A percentile compares a stretch with the other conserved stretches of the same genome.
Evolutionary conservation across 2,888 invertebrate species (phyloP).

Genomic region (Peribatodes rhomboidaria): DNA sequence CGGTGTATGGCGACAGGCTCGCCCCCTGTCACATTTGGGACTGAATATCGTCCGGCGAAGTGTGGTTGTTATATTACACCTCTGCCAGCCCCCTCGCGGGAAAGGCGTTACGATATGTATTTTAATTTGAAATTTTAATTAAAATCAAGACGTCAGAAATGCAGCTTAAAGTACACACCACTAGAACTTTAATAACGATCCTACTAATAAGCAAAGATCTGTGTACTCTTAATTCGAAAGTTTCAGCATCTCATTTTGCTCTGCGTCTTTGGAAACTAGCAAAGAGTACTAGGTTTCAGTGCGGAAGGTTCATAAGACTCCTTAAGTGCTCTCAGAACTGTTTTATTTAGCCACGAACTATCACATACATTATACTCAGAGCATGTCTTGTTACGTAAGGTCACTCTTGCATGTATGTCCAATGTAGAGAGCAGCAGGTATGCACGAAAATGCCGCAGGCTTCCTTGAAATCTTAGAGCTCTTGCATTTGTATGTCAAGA

Average conservation of each 20-base stretch:
- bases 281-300: constrained; percentile 29
- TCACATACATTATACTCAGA: constrained; percentile 1
- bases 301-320: constrained; percentile 13
- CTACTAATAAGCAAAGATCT: constrained; percentile 26
- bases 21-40: too few relatives aligned
- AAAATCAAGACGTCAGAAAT: constrained; percentile 5
- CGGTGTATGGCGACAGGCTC: too few relatives aligned
- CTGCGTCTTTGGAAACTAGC: constrained; percentile 30
- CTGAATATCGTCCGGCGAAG: too few relatives aligned
- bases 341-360: constrained; percentile 13
- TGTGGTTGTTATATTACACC: too few relatives aligned
- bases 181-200: constrained; percentile 19
- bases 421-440: neutral
- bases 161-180: neutral
- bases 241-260: constrained; percentile 55
- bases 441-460: constrained; percentile 4
- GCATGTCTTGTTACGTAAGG: neutral
- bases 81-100: too few relatives aligned
- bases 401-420: neutral
- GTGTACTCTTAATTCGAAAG: constrained; percentile 50
- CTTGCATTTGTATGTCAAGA: neutral
- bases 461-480: neutral
- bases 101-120: too few relatives aligned
- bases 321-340: constrained; percentile 7
- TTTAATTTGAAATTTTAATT: neutral